phyloP scores from a whole-genome alignment of 2,888 invertebrate genomes.

The Vanessa cardui region DNA sequence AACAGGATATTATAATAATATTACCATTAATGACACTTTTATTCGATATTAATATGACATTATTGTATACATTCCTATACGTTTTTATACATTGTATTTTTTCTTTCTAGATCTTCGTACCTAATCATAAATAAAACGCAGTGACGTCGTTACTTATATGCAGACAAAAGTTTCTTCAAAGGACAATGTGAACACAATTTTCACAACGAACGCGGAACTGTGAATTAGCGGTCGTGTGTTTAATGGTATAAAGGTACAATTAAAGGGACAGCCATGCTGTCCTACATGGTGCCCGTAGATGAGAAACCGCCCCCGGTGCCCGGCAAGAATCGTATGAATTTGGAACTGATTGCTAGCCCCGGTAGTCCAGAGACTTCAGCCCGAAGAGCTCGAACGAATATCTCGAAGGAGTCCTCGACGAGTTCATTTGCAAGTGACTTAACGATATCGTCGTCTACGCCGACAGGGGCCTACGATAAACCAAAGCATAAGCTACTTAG shows the following conservation, averaged over 20 bases:
- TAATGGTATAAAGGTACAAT: slow-evolving; percentile 39
- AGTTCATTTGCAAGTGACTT: slow-evolving; percentile 87
- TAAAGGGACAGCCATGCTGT: slow-evolving; percentile 83
- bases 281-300: slow-evolving; percentile 90
- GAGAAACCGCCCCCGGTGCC: slow-evolving; percentile 87
- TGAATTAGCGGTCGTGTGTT: slow-evolving; percentile 24
- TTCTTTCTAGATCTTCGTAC: neutral
- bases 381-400: slow-evolving; percentile 63
- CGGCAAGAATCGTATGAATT: slow-evolving; percentile 76
- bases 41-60: neutral
- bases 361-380: slow-evolving; percentile 67
- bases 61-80: neutral
- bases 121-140: neutral
- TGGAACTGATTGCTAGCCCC: slow-evolving; percentile 64
- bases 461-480: slow-evolving; percentile 84
- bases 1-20: neutral
- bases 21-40: neutral
- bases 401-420: slow-evolving; percentile 87
- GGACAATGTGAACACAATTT: slow-evolving; percentile 31
- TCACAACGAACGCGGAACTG: slow-evolving; percentile 13
- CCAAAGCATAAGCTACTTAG: slow-evolving; percentile 86
- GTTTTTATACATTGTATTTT: neutral
- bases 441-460: slow-evolving; percentile 85
- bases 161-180: slow-evolving; percentile 13
- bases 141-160: neutral